Conservation (phyloP, 1,140 invertebrate genomes). For the Caenorhabditis tropicalis region DNA sequence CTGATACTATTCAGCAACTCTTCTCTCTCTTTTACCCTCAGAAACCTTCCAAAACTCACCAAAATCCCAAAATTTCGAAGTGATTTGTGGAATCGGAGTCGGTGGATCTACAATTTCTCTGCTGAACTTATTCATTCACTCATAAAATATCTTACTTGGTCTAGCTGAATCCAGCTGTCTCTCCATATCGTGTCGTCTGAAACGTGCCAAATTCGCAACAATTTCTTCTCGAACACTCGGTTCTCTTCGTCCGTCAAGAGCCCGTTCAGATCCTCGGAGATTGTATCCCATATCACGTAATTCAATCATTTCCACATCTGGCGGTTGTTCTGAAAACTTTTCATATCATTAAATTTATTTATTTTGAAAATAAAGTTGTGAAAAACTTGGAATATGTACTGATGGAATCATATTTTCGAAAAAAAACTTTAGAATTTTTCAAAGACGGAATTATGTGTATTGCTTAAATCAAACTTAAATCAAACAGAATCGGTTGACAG, state of each 20-base stretch:
- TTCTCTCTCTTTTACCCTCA: neutral
- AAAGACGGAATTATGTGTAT: too few species aligned
- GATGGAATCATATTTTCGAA: too few species aligned
- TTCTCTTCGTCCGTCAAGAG: neutral
- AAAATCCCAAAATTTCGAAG: conserved; percentile 29
- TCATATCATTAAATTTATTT: neutral
- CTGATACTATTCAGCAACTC: neutral
- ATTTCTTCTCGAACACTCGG: neutral
- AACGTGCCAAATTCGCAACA: neutral
- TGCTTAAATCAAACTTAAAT: too few species aligned
- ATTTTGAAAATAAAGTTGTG: too few species aligned
- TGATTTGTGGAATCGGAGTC: neutral
- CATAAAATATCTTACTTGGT: too few species aligned
- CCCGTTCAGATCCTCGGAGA: conserved; percentile 9
- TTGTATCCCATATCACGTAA: conserved; percentile 22
- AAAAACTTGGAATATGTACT: too few species aligned
- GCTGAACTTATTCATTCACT: too few species aligned
- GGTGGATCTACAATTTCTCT: neutral
- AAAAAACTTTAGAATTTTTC: too few species aligned
- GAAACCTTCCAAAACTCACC: neutral
- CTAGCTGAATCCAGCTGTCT: too few species aligned
- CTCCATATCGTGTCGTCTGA: neutral
- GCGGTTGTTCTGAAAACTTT: neutral
- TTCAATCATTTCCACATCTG: conserved; percentile 7
- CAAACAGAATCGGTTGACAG: too few species aligned